phyloP scores from a whole-genome alignment of 2,113 vertebrate genomes.

The Camelus dromedarius region DNA sequence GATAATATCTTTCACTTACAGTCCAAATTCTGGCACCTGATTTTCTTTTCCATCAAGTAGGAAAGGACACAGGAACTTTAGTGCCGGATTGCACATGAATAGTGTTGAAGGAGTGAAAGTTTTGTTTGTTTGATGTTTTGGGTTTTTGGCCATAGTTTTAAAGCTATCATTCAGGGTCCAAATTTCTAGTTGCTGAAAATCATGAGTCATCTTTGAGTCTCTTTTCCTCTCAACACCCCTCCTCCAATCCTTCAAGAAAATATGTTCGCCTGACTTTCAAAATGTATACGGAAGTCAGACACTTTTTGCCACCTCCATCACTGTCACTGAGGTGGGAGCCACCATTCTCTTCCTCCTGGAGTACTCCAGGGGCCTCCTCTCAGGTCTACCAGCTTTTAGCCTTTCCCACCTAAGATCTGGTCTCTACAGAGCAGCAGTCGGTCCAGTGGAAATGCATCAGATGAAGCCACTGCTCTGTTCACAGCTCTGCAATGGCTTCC shows the following conservation, averaged over 20 bases:
- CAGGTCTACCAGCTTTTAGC: not conserved
- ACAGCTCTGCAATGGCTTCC: not conserved
- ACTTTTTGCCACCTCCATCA: not conserved
- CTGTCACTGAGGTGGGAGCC: not conserved
- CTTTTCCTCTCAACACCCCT: not conserved
- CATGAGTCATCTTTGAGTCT: not conserved
- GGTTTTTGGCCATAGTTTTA: not conserved
- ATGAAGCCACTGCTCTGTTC: not conserved
- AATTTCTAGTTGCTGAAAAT: not conserved
- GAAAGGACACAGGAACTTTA: not conserved
- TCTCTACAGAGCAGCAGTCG: not conserved
- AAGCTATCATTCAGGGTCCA: not conserved
- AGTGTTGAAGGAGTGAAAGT: not conserved
- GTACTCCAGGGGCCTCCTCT: not conserved
- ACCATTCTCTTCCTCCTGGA: not conserved
- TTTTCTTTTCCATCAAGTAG: slow-evolving; percentile 14
- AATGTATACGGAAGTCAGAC: not conserved
- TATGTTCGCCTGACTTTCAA: not conserved
- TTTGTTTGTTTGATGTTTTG: not conserved
- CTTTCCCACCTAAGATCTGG: not conserved
- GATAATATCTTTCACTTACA: slow-evolving; percentile 30
- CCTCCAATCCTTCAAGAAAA: not conserved
- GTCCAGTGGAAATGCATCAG: not conserved
- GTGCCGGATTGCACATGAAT: slow-evolving; percentile 18
- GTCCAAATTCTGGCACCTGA: slow-evolving; percentile 32